Percentiles rank a stretch among this genome's conserved stretches.
These are phyloP conservation scores for Erebia ligea DNA, from an alignment of 2,888 invertebrate genomes.

Conservation along the genomic window DNA sequence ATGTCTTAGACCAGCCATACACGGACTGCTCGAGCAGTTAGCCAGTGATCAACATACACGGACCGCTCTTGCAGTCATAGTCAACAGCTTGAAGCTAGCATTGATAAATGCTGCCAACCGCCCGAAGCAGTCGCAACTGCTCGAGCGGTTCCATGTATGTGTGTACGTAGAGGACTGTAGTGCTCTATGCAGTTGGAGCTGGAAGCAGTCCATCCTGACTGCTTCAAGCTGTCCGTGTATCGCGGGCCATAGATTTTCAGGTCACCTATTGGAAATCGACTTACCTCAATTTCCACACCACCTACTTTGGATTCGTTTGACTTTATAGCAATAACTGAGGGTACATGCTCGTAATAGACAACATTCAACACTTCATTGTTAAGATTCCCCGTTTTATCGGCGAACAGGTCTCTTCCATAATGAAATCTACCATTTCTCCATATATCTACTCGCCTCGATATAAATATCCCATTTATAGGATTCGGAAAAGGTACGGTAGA, in stretches of 20 bases:
- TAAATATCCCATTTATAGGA: constrained; percentile 76
- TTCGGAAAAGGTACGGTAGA: constrained; percentile 90
- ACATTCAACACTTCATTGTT: constrained; percentile 84
- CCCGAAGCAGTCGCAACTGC: not conserved
- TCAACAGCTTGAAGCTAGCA: too few relatives aligned
- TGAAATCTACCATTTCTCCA: constrained; percentile 86
- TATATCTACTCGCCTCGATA: constrained; percentile 85
- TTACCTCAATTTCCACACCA: constrained; percentile 89
- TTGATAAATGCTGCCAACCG: too few relatives aligned
- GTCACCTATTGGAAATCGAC: constrained; percentile 4
- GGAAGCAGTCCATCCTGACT: not conserved
- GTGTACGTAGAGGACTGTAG: not conserved
- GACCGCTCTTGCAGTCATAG: too few relatives aligned
- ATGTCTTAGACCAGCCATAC: too few relatives aligned
- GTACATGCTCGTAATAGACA: constrained; percentile 87
- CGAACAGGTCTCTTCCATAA: constrained; percentile 75
- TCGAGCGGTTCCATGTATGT: not conserved
- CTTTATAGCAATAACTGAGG: constrained; percentile 82
- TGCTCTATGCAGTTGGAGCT: not conserved
- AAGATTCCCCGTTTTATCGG: constrained; percentile 84
- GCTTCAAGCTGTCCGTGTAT: not conserved
- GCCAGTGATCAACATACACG: too few relatives aligned
- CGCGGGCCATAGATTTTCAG: not conserved
- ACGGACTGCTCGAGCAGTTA: too few relatives aligned
- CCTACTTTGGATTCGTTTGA: constrained; percentile 70